A percentile compares a stretch with the other conserved stretches of the same genome.
Conservation (phyloP, 1,140 invertebrate species). For the Hyles vespertilio region DNA sequence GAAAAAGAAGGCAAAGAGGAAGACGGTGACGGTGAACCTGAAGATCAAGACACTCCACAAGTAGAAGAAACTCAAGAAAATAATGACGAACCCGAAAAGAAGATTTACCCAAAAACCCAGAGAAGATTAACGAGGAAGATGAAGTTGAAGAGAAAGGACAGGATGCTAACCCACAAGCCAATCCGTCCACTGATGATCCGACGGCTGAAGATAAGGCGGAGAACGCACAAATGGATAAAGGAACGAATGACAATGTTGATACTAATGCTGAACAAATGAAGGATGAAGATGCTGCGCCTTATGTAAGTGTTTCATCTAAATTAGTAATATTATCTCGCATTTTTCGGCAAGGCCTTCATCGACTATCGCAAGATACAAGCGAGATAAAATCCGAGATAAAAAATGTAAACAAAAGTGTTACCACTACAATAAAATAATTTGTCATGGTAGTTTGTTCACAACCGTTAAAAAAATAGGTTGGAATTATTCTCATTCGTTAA, state of each 20-base stretch:
- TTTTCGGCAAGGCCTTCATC: neutral
- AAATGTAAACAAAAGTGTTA: no score
- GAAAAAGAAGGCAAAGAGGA: slow-evolving; percentile 13
- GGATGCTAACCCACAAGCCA: slow-evolving; percentile 76
- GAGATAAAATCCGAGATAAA: no score
- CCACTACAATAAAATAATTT: no score
- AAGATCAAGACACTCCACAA: slow-evolving; percentile 4
- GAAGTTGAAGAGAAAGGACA: slow-evolving; percentile 83
- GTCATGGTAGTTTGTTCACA: no score
- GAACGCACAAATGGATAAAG: slow-evolving; percentile 62
- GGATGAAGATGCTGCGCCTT: slow-evolving; percentile 77
- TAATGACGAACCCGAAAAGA: slow-evolving; percentile 35
- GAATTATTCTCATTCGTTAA: no score
- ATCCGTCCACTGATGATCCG: slow-evolving; percentile 77
- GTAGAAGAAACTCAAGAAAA: slow-evolving; percentile 32
- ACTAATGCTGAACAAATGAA: slow-evolving; percentile 76
- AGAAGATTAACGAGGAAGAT: slow-evolving; percentile 74
- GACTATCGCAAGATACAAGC: neutral
- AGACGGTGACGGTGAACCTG: neutral
- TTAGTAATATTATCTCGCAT: neutral
- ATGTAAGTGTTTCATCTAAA: slow-evolving; percentile 40
- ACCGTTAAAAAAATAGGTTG: no score
- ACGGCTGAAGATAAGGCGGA: slow-evolving; percentile 70
- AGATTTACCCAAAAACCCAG: slow-evolving; percentile 56
- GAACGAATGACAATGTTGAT: slow-evolving; percentile 74